A percentile compares a stretch with the other conserved stretches of the same genome.
These are phyloP conservation scores for Euzophera pinguis DNA, from an alignment of 2,888 invertebrate genomes.

Conservation along the genomic window DNA sequence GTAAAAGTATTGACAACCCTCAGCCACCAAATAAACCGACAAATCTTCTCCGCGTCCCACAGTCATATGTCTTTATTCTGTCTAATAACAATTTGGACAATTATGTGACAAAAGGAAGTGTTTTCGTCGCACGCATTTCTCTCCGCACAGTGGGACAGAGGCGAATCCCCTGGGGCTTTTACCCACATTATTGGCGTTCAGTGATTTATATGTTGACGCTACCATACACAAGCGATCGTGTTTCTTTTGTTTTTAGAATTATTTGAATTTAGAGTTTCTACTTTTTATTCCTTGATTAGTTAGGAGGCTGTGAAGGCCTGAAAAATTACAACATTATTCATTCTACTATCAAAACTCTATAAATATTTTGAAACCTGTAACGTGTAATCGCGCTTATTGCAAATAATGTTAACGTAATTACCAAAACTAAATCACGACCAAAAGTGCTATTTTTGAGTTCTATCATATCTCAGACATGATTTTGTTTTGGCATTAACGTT, in stretches of 20 bases:
- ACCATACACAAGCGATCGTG: slow-evolving; percentile 32
- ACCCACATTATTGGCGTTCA: slow-evolving; percentile 69
- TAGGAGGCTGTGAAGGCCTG: too few relatives aligned
- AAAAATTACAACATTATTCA: too few relatives aligned
- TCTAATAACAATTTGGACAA: slow-evolving; percentile 79
- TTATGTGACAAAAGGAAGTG: slow-evolving; percentile 78
- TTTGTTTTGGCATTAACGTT: too few relatives aligned
- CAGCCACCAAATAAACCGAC: slow-evolving; percentile 39
- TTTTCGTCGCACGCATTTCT: slow-evolving; percentile 63
- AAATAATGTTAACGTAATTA: too few relatives aligned
- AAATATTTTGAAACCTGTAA: too few relatives aligned
- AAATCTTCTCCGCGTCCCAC: slow-evolving; percentile 42
- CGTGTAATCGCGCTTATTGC: too few relatives aligned
- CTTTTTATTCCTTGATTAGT: too few relatives aligned
- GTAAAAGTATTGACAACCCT: slow-evolving; percentile 18
- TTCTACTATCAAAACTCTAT: too few relatives aligned
- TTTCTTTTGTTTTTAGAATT: slow-evolving; percentile 1
- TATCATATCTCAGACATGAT: too few relatives aligned
- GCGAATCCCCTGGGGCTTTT: slow-evolving; percentile 49
- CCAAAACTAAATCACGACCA: too few relatives aligned
- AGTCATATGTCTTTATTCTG: slow-evolving; percentile 77
- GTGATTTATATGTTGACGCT: slow-evolving; percentile 69
- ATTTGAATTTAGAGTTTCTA: background rate
- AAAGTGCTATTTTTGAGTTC: too few relatives aligned
- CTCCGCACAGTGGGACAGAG: slow-evolving; percentile 27